These are phyloP conservation scores for Callopanchax toddi DNA, from an alignment of 2,113 vertebrate species.

Conservation along the genomic window DNA sequence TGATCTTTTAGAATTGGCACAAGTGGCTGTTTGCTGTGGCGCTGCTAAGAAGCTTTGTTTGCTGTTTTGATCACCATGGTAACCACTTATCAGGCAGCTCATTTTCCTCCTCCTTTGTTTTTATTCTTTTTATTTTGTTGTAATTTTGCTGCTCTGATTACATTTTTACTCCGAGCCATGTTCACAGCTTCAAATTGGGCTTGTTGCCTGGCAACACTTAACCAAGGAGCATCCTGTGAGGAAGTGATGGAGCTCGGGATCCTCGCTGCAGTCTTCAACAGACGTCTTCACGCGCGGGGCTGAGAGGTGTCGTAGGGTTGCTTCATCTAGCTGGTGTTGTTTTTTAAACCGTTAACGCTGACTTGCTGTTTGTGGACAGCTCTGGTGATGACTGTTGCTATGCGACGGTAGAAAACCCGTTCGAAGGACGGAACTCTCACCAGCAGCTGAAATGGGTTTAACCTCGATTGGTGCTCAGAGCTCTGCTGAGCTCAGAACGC, in stretches of 20 bases:
- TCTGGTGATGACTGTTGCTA: conserved; percentile 47
- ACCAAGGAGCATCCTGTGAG: conserved; percentile 32
- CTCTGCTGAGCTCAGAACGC: conserved; percentile 16
- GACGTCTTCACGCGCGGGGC: background rate
- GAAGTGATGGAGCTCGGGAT: conserved; percentile 10
- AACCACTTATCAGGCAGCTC: conserved; percentile 21
- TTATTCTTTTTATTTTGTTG: conserved; percentile 9
- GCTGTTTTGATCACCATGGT: conserved; percentile 26
- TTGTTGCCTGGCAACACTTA: conserved; percentile 61
- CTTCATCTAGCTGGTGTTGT: background rate
- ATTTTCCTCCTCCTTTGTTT: background rate
- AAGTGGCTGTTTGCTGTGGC: background rate
- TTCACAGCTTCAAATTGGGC: conserved; percentile 11
- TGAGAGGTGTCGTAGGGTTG: background rate
- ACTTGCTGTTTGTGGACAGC: conserved; percentile 15
- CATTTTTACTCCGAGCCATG: conserved; percentile 26
- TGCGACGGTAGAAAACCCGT: conserved; percentile 50
- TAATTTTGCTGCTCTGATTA: conserved; percentile 28
- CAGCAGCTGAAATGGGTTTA: conserved; percentile 36
- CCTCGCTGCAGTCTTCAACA: conserved; percentile 7
- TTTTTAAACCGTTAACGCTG: background rate
- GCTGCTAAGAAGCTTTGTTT: background rate
- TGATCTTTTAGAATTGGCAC: conserved; percentile 8
- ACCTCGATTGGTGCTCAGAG: conserved; percentile 13
- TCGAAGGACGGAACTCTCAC: conserved; percentile 42